Evolutionary conservation across 2,888 invertebrate genomes (phyloP), one percentile per base, ranked within the genome.

Genomic region (Agrotis segetum): DNA sequence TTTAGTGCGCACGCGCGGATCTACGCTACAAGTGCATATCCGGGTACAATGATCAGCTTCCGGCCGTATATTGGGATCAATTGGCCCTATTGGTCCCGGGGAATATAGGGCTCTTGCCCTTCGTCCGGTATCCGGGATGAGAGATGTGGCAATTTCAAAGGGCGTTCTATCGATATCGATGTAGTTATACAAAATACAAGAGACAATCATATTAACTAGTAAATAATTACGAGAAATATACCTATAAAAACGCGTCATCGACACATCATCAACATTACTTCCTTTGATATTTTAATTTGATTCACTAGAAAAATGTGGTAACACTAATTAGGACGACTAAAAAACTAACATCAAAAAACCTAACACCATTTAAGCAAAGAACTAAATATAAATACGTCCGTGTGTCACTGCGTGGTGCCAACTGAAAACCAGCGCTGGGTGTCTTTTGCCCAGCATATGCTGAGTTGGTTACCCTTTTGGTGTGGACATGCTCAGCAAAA

Each of bases 21-120:
- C 83, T 84, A 86, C 86, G 79, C 81, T 69, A 87, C 91, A 91
- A 91, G 90, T 92, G 92, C 90, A 92, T 91, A 89, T 95, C 95
- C 95, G 94, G 93, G 87, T 87, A 85, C 81, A 90, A 90, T 89
- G 88, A 90, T 88, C 82, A 83, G 84, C 90, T 92, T 93, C 93
- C 93, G 92, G 88, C 75, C 82, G 78, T 83, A 91, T 87, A 91
- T 91, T 92, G 89, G 87, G 88, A 83, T 85, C 93, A 93, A 94
- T 94, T 94, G 92, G 88, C 88, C 88, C 86, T 87, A 74, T 76
- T 80, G 75, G 74, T 72, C 79, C 77, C 74, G 74, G 75, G 75
- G 80, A 84, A 83, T 86, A 82, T 86, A 90, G 91, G 91, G 90
- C 91, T 88, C 90, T 87, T 82, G 87, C 90, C 92, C 92, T 92